phyloP scores from a whole-genome alignment of 1,140 invertebrate genomes.

The Melanaphis sacchari region DNA sequence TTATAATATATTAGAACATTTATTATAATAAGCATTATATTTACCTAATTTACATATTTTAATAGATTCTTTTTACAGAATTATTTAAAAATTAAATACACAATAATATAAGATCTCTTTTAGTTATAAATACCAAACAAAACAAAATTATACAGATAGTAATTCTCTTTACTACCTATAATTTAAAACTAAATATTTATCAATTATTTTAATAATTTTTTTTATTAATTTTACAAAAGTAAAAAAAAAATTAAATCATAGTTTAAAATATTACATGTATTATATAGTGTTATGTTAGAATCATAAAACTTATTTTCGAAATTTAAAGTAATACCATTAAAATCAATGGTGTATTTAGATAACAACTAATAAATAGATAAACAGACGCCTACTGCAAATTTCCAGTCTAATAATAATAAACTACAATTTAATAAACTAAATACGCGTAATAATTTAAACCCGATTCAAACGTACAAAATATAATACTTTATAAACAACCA shows the following conservation, averaged over 20 bases:
- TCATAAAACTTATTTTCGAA: not conserved
- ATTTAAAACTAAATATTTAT: not conserved
- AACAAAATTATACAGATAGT: not conserved
- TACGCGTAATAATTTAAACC: not conserved
- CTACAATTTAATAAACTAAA: not conserved
- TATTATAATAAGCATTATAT: too few relatives aligned
- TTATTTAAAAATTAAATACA: too few relatives aligned
- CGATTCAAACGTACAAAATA: not conserved
- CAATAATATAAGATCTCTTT: not conserved
- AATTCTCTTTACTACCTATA: not conserved
- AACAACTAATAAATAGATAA: not conserved
- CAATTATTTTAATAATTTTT: not conserved
- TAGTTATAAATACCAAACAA: not conserved
- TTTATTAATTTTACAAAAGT: not conserved
- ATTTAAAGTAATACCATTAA: not conserved
- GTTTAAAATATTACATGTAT: too few relatives aligned
- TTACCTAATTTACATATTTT: not conserved
- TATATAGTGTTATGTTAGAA: too few relatives aligned
- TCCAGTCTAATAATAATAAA: not conserved
- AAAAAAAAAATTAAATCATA: not conserved
- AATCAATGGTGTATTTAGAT: not conserved
- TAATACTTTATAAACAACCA: not conserved
- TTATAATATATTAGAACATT: not conserved
- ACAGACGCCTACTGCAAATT: not conserved
- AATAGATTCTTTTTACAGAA: not conserved